Evolutionary conservation across 2,797 vertebrate genomes (phyloP), one percentile per base, ranked within the genome.

Genomic region (Esox masquinongy): DNA sequence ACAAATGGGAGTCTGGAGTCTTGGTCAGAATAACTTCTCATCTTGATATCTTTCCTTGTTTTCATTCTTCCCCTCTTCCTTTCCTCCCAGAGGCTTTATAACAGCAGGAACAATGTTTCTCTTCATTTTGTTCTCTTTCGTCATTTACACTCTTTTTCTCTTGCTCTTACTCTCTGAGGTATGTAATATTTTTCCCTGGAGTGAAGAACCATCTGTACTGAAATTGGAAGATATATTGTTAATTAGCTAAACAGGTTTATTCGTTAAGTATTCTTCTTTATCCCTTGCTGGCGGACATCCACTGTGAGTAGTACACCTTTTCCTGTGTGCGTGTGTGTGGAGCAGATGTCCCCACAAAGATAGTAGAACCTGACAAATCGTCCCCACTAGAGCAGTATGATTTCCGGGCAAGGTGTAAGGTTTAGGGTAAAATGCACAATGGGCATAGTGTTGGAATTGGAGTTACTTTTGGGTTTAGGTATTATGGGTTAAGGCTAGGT

Each of bases 211-310:
- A 68, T 87, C 79, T 86, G 82, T 83, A 71, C 61, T 68, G 69
- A 50, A 80, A 75, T 71, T 73, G 51, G 26, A 59, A 70, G 47
- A 74, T 85, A 72, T 81, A 80, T 77, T 80, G 75, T 82, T 85
- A 82, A 87, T 84, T 83, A 87, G 79, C 73, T 79, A 79, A 85
- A 82, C 16, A 16, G 82, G 83, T 84, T 80, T n/a, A 78, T 83
- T 79, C 8, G 77, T 79, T 82, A 74, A 80, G 74, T 77, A 59
- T 76, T 68, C 80, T 71, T 81, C 70, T 73, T 73, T 1, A 51
- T 85, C 82, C 82, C 86, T 75, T 9, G 0, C 73, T 24, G 79
- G 53, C 43, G 43, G 53, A 22, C 53, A 56, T 56, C 43, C 9
- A 47, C 43, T 61, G 11, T 61, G 22, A 81, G 68, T 56, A 9